These are phyloP conservation scores for Diarsia brunnea DNA, from an alignment of 2,888 invertebrate genomes.

Conservation along the genomic window DNA sequence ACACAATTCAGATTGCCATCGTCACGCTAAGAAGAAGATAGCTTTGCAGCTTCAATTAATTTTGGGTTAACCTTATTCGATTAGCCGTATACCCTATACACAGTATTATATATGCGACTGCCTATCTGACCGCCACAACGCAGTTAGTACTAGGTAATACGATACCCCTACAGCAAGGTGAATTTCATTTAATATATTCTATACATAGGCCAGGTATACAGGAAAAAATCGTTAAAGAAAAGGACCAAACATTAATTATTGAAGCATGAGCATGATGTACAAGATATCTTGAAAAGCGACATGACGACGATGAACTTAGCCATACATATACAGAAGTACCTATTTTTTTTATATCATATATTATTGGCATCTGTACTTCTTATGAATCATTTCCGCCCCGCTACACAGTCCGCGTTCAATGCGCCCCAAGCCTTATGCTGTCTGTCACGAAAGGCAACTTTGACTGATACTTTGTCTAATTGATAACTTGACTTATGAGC, in stretches of 20 bases:
- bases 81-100: too few relatives aligned
- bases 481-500: constrained; percentile 87
- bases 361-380: neutral
- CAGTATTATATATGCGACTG: too few relatives aligned
- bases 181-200: neutral
- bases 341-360: neutral
- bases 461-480: constrained; percentile 83
- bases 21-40: too few relatives aligned
- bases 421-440: constrained; percentile 61
- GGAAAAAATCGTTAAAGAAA: neutral
- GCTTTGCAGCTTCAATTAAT: too few relatives aligned
- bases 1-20: too few relatives aligned
- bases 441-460: constrained; percentile 73
- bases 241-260: neutral
- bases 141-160: too few relatives aligned
- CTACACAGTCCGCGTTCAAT: constrained; percentile 41
- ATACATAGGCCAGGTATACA: neutral
- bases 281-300: neutral
- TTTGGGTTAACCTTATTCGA: too few relatives aligned
- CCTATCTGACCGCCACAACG: too few relatives aligned
- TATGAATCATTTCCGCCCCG: neutral
- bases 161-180: neutral
- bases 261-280: neutral
- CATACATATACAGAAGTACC: neutral
- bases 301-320: neutral